Evolutionary conservation across 2,113 vertebrate genomes (phyloP).

Genomic region (Otolemur garnettii): DNA sequence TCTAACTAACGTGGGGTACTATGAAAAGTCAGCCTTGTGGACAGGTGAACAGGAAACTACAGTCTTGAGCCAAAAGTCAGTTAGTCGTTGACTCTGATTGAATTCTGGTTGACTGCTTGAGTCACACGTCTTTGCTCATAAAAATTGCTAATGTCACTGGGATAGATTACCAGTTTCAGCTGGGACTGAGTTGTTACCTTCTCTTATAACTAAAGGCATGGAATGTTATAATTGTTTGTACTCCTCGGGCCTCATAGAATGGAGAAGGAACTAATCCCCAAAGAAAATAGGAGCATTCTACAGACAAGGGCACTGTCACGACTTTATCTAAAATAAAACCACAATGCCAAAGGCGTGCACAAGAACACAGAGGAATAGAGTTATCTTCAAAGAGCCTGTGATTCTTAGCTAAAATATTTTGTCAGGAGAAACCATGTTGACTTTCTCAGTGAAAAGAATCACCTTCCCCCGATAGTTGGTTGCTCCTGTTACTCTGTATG

Average conservation of each 20-base stretch:
- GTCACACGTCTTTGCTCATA: background rate
- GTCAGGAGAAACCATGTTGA: background rate
- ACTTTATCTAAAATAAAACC: background rate
- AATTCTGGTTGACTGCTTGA: background rate
- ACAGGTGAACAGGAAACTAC: background rate
- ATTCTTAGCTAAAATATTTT: background rate
- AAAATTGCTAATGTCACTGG: background rate
- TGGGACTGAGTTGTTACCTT: background rate
- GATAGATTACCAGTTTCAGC: background rate
- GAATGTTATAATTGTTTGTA: background rate
- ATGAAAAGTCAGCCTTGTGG: background rate
- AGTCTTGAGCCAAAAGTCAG: background rate
- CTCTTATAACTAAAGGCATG: background rate
- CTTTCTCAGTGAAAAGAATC: conserved; percentile 15
- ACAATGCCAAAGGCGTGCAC: background rate
- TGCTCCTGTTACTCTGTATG: background rate
- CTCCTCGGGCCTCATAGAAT: background rate
- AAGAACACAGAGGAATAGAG: background rate
- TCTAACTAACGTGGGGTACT: background rate
- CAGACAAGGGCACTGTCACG: background rate
- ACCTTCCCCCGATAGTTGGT: background rate
- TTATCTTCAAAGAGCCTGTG: background rate
- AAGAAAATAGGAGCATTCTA: background rate
- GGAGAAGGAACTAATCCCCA: background rate
- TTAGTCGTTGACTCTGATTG: background rate